Evolutionary conservation across 37 sponge, comb jelly and placozoan species (phyloP).

Genomic region (Crambe crambe): DNA sequence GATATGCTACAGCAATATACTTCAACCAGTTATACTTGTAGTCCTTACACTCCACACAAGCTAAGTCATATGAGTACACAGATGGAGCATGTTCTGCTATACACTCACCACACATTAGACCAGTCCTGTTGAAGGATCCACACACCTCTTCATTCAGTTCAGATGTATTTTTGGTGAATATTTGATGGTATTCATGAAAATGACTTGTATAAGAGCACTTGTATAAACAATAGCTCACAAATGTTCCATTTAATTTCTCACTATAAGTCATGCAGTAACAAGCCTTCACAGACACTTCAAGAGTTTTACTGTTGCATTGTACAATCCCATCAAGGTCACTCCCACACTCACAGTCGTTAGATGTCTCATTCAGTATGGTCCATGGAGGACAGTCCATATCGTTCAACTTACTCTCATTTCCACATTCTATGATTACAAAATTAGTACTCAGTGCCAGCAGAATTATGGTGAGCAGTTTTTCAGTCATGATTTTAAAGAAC

Average conservation of each 20-base stretch:
- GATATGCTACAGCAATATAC: too few species aligned
- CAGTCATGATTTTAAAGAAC: too few species aligned
- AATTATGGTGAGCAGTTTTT: too few species aligned
- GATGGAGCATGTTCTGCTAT: too few species aligned
- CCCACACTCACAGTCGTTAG: background rate
- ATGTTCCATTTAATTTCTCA: background rate
- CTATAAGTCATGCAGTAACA: background rate
- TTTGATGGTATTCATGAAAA: too few species aligned
- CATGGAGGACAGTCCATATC: slow-evolving; percentile 1
- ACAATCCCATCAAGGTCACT: background rate
- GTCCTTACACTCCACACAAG: too few species aligned
- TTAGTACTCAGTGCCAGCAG: background rate
- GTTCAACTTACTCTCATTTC: background rate
- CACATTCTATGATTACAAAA: background rate
- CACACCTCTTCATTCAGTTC: too few species aligned
- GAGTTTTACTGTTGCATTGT: background rate
- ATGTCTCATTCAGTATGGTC: background rate
- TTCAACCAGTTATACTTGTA: too few species aligned
- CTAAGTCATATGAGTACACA: too few species aligned
- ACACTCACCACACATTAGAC: too few species aligned
- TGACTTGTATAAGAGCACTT: background rate
- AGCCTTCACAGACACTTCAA: background rate
- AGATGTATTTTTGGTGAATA: too few species aligned
- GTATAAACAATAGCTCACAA: slow-evolving; percentile 2
- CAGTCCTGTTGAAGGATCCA: too few species aligned